Conservation (phyloP, 2,797 vertebrate species). For the Triplophysa yarkandensis region DNA sequence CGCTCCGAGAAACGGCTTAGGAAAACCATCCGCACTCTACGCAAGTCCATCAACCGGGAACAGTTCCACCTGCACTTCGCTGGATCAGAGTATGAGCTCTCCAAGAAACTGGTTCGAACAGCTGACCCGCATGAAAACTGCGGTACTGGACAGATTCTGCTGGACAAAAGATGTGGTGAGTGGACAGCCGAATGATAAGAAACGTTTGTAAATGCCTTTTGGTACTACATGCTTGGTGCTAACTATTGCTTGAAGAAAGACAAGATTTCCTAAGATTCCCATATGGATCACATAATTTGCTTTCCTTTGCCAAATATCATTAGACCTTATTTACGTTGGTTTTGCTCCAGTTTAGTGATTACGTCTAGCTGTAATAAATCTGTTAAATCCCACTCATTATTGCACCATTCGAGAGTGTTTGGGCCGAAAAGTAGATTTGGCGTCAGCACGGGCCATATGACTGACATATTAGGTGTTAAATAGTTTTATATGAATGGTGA, state of each 20-base stretch:
- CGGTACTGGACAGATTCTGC: constrained; percentile 77
- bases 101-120: constrained; percentile 73
- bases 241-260: neutral
- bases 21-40: constrained; percentile 90
- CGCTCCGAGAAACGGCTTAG: constrained; percentile 90
- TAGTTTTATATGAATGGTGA: neutral
- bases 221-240: neutral
- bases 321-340: neutral
- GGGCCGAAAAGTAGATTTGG: neutral
- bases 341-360: constrained; percentile 8
- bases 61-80: constrained; percentile 90
- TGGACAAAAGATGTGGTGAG: constrained; percentile 92
- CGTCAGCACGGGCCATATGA: neutral
- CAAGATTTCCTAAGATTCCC: neutral
- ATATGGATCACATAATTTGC: constrained; percentile 1
- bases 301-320: neutral
- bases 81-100: constrained; percentile 82
- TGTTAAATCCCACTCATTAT: neutral
- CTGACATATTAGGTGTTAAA: constrained; percentile 9
- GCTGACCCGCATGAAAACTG: constrained; percentile 79
- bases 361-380: constrained; percentile 11
- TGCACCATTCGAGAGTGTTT: constrained; percentile 2
- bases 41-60: constrained; percentile 91
- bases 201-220: constrained; percentile 1
- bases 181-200: constrained; percentile 33